phyloP scores from a whole-genome alignment of 1,140 invertebrate species.

The Lutraria rhynchaena region DNA sequence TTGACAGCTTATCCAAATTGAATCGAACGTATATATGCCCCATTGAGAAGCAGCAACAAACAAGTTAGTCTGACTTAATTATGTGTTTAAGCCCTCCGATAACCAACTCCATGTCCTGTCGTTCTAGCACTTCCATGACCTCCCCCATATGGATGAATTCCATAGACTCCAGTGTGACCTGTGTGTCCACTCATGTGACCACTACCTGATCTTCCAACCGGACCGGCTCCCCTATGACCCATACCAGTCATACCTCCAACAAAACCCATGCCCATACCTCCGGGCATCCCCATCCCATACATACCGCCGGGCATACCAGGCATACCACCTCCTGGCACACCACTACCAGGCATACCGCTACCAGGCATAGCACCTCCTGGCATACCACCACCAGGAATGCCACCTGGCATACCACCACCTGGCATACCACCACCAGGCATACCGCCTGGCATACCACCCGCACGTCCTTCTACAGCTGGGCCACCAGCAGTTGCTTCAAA shows the following conservation, averaged over 20 bases:
- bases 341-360: not conserved
- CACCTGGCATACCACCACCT: not conserved
- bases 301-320: not conserved
- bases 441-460: not conserved
- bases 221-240: not conserved
- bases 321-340: not conserved
- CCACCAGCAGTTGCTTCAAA: conserved; percentile 32
- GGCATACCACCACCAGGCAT: not conserved
- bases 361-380: not conserved
- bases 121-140: no score
- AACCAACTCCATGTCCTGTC: no score
- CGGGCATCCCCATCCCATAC: not conserved
- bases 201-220: not conserved
- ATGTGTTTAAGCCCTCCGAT: no score
- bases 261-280: not conserved
- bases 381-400: not conserved
- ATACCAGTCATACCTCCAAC: no score
- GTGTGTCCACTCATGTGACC: no score
- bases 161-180: no score
- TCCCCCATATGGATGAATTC: no score
- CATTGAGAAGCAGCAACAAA: no score
- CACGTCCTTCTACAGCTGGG: not conserved
- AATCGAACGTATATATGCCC: no score
- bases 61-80: no score
- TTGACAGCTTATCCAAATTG: no score